These are phyloP conservation scores for Brachyrhaphis roseni DNA, from an alignment of 2,797 vertebrate species.

Conservation along the genomic window DNA sequence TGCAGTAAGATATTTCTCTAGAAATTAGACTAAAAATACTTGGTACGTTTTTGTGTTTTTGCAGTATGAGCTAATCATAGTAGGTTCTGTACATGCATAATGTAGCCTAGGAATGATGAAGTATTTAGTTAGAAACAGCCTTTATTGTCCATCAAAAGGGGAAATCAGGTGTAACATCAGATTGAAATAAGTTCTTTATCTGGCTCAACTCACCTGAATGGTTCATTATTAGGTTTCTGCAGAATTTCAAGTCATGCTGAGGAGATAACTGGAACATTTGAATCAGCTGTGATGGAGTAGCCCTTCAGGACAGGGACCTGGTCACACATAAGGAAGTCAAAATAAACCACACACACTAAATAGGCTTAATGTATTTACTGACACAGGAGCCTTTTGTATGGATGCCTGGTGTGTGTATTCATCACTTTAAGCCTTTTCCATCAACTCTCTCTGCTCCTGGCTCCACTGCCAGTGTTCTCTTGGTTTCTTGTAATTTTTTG, in stretches of 20 bases:
- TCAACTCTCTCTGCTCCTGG: background rate
- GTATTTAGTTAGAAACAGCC: too few species aligned
- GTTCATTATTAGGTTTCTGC: background rate
- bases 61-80: too few species aligned
- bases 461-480: slow-evolving; percentile 28
- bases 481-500: slow-evolving; percentile 46
- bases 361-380: slow-evolving; percentile 24
- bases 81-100: too few species aligned
- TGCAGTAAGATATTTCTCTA: too few species aligned
- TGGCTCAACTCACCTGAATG: background rate
- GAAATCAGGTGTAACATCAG: too few species aligned
- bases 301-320: background rate
- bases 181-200: background rate
- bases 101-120: too few species aligned
- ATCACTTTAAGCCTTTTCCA: slow-evolving; percentile 14
- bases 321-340: slow-evolving; percentile 1
- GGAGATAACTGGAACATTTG: background rate
- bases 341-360: background rate
- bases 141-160: too few species aligned
- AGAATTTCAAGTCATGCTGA: background rate
- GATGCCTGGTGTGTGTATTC: slow-evolving; percentile 13
- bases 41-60: too few species aligned
- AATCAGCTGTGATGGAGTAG: background rate
- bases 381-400: slow-evolving; percentile 29
- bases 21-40: too few species aligned